phyloP scores from a whole-genome alignment of 2,113 vertebrate genomes.

The Peromyscus leucopus region DNA sequence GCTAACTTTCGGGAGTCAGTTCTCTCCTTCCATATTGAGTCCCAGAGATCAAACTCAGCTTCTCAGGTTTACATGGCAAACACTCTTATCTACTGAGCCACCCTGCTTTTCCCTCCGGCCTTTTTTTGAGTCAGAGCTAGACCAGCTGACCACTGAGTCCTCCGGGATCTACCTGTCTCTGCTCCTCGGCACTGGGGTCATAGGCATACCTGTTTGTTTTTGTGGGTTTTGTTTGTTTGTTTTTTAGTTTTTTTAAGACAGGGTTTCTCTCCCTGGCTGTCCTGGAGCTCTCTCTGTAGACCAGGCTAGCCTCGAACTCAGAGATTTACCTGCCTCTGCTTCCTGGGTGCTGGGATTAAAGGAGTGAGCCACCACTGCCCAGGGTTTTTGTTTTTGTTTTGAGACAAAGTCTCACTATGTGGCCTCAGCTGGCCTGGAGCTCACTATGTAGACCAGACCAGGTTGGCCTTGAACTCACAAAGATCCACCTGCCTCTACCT shows the following conservation, averaged over 20 bases:
- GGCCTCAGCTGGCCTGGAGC: background rate
- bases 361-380: background rate
- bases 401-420: background rate
- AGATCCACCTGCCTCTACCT: background rate
- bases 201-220: background rate
- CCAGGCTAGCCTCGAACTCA: background rate
- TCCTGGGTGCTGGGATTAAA: background rate
- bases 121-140: background rate
- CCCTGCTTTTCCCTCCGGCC: background rate
- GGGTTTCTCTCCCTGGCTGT: too few relatives aligned
- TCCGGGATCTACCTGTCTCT: background rate
- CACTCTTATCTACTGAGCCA: background rate
- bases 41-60: background rate
- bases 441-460: background rate
- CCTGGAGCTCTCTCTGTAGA: background rate
- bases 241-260: too few relatives aligned
- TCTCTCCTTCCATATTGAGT: background rate
- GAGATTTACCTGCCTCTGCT: background rate
- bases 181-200: background rate
- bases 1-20: background rate
- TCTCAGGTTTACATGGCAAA: background rate
- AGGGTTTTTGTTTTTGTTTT: background rate
- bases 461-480: background rate
- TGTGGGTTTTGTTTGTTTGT: background rate
- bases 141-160: background rate